Conservation (phyloP, 2,113 vertebrate genomes). For the Platysteira castanea region DNA sequence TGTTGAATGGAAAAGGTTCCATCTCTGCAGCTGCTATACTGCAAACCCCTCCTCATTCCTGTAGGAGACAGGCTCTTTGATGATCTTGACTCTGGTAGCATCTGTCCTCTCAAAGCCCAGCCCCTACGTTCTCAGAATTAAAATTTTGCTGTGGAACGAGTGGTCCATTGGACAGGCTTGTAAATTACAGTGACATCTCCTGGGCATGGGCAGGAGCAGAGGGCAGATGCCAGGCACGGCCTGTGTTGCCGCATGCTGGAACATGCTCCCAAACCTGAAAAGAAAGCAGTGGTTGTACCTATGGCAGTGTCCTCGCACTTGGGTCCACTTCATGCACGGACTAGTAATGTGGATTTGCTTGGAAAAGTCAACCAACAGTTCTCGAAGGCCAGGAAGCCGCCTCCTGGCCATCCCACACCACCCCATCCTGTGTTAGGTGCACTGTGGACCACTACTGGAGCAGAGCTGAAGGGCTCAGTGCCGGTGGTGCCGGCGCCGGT, state of each 20-base stretch:
- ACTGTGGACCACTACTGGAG: background rate
- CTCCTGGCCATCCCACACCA: background rate
- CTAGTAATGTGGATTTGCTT: background rate
- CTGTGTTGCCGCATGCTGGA: rapidly evolving
- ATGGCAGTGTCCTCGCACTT: background rate
- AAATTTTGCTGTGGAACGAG: background rate
- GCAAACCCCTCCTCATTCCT: background rate
- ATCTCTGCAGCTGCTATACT: background rate
- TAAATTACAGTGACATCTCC: background rate
- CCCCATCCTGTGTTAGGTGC: too few species aligned
- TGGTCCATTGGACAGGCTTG: background rate
- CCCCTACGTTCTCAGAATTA: background rate
- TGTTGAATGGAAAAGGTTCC: background rate
- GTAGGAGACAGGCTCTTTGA: background rate
- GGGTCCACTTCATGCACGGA: background rate
- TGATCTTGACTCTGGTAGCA: background rate
- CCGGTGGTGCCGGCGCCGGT: background rate
- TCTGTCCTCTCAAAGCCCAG: background rate
- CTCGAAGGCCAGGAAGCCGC: background rate
- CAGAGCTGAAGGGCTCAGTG: background rate
- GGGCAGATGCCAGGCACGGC: too few species aligned
- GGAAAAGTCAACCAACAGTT: background rate
- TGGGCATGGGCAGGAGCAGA: background rate
- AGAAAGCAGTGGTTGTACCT: background rate
- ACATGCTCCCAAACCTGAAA: background rate